These are phyloP conservation scores for Vanessa tameamea DNA, from an alignment of 1,140 invertebrate species.

Conservation along the genomic window DNA sequence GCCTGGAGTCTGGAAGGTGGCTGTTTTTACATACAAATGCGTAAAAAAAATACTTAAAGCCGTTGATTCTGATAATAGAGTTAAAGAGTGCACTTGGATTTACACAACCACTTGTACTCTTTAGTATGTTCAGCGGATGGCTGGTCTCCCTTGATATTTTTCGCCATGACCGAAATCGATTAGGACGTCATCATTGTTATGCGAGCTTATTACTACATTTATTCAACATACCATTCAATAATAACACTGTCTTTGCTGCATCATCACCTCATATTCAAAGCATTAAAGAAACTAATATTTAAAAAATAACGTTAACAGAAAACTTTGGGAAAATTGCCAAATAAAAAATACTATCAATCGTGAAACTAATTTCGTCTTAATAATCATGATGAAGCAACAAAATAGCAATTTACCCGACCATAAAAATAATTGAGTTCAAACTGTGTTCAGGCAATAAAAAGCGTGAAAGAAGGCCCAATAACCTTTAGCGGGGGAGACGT, in stretches of 20 bases:
- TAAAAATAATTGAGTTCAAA: slow-evolving; percentile 81
- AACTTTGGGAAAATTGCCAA: slow-evolving; percentile 28
- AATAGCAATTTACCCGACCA: slow-evolving; percentile 78
- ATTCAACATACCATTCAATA: background rate
- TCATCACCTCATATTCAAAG: background rate
- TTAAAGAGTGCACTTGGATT: too few species aligned
- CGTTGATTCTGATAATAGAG: too few species aligned
- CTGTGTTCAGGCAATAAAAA: slow-evolving; percentile 79
- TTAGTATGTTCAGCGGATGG: too few species aligned
- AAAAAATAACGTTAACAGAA: slow-evolving; percentile 10
- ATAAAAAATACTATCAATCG: slow-evolving; percentile 60
- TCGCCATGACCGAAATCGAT: too few species aligned
- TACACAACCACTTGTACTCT: too few species aligned
- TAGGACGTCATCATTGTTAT: too few species aligned
- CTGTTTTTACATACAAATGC: too few species aligned
- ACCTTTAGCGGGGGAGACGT: slow-evolving; percentile 71
- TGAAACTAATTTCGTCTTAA: slow-evolving; percentile 74
- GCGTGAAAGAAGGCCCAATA: slow-evolving; percentile 77
- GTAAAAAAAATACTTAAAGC: too few species aligned
- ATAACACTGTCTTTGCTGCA: background rate
- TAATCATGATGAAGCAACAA: slow-evolving; percentile 79
- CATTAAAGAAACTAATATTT: slow-evolving; percentile 2
- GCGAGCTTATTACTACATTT: too few species aligned
- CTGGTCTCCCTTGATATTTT: too few species aligned
- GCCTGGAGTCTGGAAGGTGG: too few species aligned